These are phyloP conservation scores for Hybos culiciformis DNA, from an alignment of 2,888 invertebrate genomes.

Conservation along the genomic window DNA sequence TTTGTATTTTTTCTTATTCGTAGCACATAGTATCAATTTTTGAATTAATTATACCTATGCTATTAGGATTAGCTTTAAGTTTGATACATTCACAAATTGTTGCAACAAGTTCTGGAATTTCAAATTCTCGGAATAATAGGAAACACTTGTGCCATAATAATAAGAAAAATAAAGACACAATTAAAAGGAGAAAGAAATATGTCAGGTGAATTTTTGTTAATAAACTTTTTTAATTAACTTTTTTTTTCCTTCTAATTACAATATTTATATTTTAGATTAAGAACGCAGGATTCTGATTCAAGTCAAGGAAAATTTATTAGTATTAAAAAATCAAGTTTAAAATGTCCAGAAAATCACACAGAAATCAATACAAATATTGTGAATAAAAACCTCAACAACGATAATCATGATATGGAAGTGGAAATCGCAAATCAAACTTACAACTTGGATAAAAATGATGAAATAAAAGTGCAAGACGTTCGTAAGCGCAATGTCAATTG, in stretches of 20 bases:
- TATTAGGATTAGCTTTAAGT: slow-evolving; percentile 59
- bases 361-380: too few species aligned
- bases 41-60: slow-evolving; percentile 57
- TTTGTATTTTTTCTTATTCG: slow-evolving; percentile 8
- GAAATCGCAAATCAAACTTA: too few species aligned
- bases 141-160: slow-evolving; percentile 26
- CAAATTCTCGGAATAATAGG: slow-evolving; percentile 21
- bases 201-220: too few species aligned
- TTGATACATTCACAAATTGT: slow-evolving; percentile 71
- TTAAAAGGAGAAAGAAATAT: slow-evolving; percentile 28
- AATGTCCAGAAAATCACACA: too few species aligned
- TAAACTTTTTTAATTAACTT: too few species aligned
- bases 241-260: neutral
- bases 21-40: slow-evolving; percentile 45
- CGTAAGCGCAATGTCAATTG: slow-evolving; percentile 36
- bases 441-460: too few species aligned
- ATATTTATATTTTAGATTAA: neutral
- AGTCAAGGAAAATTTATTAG: neutral
- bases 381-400: too few species aligned
- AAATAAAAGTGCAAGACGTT: too few species aligned
- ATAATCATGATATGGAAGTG: too few species aligned
- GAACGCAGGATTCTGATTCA: neutral
- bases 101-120: slow-evolving; percentile 42
- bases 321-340: neutral
- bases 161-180: slow-evolving; percentile 22